phyloP scores from a whole-genome alignment of 2,113 vertebrate genomes.

The Entomyzon cyanotis region DNA sequence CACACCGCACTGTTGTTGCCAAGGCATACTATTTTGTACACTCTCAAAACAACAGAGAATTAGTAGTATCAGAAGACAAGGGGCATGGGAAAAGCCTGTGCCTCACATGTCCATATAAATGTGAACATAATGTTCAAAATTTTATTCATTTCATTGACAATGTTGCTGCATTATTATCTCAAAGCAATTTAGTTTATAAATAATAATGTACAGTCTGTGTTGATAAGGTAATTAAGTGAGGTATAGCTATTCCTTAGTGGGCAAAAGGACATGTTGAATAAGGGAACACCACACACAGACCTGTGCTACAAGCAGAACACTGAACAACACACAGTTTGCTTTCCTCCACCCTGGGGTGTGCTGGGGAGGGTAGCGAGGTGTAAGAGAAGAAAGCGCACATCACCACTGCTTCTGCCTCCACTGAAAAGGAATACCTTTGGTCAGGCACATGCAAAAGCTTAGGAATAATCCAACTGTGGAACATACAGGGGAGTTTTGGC shows the following conservation, averaged over 20 bases:
- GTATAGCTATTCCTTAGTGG: neutral
- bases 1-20: neutral
- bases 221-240: neutral
- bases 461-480: neutral
- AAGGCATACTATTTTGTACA: neutral
- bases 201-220: neutral
- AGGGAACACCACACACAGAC: neutral
- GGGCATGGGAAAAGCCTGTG: neutral
- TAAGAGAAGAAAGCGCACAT: neutral
- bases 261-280: neutral
- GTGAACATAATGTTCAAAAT: neutral
- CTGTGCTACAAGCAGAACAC: neutral
- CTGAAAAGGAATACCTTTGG: neutral
- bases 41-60: neutral
- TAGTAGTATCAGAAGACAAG: neutral
- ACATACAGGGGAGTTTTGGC: neutral
- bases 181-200: neutral
- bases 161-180: neutral
- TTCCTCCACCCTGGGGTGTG: fast-evolving
- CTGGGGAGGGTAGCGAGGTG: fast-evolving
- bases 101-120: neutral
- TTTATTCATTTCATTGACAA: neutral
- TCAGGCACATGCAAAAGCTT: neutral
- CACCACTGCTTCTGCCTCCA: neutral
- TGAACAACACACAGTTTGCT: neutral